phyloP scores from a whole-genome alignment of 2,888 invertebrate genomes.

The Pristionchus entomophagus region DNA sequence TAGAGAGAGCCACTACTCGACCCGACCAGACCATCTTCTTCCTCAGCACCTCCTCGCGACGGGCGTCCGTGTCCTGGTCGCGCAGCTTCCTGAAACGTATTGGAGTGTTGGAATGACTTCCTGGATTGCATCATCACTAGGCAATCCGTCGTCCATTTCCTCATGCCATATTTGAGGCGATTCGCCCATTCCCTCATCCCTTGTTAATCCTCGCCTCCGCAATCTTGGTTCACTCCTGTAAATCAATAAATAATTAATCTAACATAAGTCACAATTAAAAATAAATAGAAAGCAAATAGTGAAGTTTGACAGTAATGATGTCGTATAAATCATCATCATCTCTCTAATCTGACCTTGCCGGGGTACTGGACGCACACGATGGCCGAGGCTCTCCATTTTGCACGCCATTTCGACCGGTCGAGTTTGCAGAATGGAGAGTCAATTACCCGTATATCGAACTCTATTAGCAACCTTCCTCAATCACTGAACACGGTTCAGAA shows the following conservation, averaged over 20 bases:
- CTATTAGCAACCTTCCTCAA: too few species aligned
- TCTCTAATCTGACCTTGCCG: neutral
- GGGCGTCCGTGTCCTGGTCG: neutral
- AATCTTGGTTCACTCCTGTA: too few species aligned
- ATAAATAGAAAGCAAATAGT: too few species aligned
- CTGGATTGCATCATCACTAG: neutral
- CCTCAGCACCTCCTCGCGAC: conserved; percentile 10
- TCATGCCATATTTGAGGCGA: neutral
- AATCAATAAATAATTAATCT: too few species aligned
- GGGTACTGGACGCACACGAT: conserved; percentile 28
- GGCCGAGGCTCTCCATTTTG: too few species aligned
- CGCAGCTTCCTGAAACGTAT: neutral
- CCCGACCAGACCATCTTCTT: neutral
- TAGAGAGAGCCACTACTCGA: neutral
- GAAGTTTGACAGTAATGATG: neutral
- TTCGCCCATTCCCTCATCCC: neutral
- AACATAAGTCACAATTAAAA: too few species aligned
- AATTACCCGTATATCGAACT: too few species aligned
- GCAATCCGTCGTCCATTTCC: neutral
- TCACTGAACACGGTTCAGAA: too few species aligned
- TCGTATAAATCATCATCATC: neutral
- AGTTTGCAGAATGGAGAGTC: too few species aligned
- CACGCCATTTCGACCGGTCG: too few species aligned
- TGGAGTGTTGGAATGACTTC: neutral
- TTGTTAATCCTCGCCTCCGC: neutral